phyloP scores from a whole-genome alignment of 2,113 vertebrate species.

The Zapus hudsonius region DNA sequence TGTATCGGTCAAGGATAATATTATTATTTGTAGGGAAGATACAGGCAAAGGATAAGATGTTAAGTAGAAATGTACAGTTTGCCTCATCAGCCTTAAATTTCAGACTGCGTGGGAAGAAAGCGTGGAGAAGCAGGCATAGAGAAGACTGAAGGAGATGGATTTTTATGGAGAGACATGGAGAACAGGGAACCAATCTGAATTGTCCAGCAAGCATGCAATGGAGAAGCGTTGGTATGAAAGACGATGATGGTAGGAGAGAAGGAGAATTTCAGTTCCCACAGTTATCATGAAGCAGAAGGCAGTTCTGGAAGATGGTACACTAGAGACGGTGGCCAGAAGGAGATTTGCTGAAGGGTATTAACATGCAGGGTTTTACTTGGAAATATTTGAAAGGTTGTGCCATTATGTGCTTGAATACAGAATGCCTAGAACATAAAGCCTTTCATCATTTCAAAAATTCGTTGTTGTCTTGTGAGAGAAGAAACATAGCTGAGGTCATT shows the following conservation, averaged over 20 bases:
- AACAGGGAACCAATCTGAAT: not conserved
- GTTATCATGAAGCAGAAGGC: not conserved
- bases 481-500: not conserved
- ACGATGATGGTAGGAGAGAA: not conserved
- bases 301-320: not conserved
- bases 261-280: not conserved
- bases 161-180: not conserved
- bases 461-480: not conserved
- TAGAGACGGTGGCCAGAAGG: not conserved
- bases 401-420: not conserved
- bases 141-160: not conserved
- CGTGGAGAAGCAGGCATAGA: not conserved
- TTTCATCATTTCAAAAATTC: not conserved
- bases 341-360: not conserved
- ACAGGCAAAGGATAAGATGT: not conserved
- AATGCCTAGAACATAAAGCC: not conserved
- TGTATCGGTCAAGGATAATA: not conserved
- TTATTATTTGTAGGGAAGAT: not conserved
- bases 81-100: not conserved
- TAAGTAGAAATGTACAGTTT: not conserved
- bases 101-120: not conserved
- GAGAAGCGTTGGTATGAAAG: not conserved
- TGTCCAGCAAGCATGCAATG: not conserved
- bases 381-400: not conserved
- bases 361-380: not conserved